Evolutionary conservation across 1,140 invertebrate species (phyloP).

Genomic region (Ips typographus): DNA sequence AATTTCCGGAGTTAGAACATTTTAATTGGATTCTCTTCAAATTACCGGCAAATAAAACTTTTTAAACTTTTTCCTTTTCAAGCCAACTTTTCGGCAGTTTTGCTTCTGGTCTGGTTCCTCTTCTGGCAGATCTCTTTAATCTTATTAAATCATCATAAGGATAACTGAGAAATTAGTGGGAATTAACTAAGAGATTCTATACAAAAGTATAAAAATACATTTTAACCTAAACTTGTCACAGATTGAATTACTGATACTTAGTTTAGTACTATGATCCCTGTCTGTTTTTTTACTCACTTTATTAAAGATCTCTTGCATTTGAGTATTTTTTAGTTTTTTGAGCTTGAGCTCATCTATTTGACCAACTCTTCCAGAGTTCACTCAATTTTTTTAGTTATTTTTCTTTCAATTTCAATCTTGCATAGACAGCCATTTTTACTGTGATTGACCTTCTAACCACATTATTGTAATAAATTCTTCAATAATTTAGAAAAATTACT

Average conservation of each 20-base stretch:
- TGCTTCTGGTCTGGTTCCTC: conserved; percentile 10
- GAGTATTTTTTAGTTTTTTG: too few relatives aligned
- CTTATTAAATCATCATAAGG: neutral
- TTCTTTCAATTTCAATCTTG: too few relatives aligned
- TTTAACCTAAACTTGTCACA: neutral
- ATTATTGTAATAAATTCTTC: too few relatives aligned
- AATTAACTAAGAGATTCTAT: neutral
- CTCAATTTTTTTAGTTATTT: too few relatives aligned
- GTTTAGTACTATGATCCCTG: too few relatives aligned
- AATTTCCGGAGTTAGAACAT: conserved; percentile 38
- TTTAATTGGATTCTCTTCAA: conserved; percentile 39
- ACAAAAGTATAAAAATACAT: neutral
- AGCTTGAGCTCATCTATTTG: too few relatives aligned
- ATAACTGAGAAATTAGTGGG: neutral
- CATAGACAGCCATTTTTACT: too few relatives aligned
- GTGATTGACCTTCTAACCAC: too few relatives aligned
- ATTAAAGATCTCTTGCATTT: too few relatives aligned
- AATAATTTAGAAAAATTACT: too few relatives aligned
- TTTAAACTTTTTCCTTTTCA: conserved; percentile 30
- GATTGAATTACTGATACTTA: neutral
- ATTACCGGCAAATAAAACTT: conserved; percentile 37
- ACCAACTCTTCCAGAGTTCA: too few relatives aligned
- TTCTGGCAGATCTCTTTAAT: conserved; percentile 17
- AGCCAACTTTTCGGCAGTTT: conserved; percentile 18
- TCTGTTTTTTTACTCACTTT: too few relatives aligned